Evolutionary conservation across 2,888 invertebrate species (phyloP).

Genomic region (Synergus itoensis): DNA sequence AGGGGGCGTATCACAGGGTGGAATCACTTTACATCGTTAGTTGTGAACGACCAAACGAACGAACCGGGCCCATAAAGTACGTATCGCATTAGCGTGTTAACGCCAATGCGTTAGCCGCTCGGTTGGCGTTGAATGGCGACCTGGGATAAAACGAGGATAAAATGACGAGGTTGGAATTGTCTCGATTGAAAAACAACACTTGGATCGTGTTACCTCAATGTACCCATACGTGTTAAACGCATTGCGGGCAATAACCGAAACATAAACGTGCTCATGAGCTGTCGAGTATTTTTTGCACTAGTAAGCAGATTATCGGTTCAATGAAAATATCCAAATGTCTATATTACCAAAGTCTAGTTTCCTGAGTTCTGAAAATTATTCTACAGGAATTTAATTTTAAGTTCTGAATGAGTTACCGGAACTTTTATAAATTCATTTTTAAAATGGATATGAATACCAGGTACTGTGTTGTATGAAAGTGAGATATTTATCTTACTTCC

Average conservation of each 20-base stretch:
- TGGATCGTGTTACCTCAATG: slow-evolving; percentile 39
- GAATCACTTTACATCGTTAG: slow-evolving; percentile 67
- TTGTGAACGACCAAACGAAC: slow-evolving; percentile 59
- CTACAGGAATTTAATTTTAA: background rate
- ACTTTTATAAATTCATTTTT: too few species aligned
- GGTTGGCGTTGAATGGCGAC: slow-evolving; percentile 68
- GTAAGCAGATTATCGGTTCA: background rate
- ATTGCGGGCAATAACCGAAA: slow-evolving; percentile 31
- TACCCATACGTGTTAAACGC: slow-evolving; percentile 30
- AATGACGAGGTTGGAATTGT: slow-evolving; percentile 70
- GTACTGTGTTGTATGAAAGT: too few species aligned
- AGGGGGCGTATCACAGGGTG: slow-evolving; percentile 54
- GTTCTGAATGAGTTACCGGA: too few species aligned
- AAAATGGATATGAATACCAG: too few species aligned
- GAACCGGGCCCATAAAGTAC: slow-evolving; percentile 66
- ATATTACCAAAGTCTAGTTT: background rate
- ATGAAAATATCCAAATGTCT: background rate
- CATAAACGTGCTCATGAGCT: slow-evolving; percentile 35
- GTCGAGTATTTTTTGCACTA: background rate
- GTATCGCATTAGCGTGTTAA: slow-evolving; percentile 72
- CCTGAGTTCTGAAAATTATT: background rate
- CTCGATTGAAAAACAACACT: slow-evolving; percentile 65
- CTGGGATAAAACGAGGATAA: slow-evolving; percentile 69
- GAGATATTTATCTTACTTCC: too few species aligned
- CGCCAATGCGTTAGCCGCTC: slow-evolving; percentile 70